phyloP scores from a whole-genome alignment of 1,140 invertebrate genomes.

The Apis florea region DNA sequence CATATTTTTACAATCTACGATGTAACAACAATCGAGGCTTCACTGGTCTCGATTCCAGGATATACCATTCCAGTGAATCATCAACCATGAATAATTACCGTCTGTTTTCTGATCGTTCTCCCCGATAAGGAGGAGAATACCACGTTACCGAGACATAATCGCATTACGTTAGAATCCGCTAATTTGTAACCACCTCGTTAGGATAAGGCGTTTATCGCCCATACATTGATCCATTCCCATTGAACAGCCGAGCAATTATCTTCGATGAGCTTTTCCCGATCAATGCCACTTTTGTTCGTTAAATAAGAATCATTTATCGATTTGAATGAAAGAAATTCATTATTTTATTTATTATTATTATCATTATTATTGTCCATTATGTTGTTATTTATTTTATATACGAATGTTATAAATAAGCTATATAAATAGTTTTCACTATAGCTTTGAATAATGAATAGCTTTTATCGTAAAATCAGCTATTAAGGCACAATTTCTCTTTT shows the following conservation, averaged over 20 bases:
- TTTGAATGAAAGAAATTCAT: not conserved
- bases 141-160: conserved; percentile 26
- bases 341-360: not conserved
- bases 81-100: conserved; percentile 52
- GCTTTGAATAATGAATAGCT: not conserved
- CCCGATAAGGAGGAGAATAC: conserved; percentile 34
- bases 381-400: too few relatives aligned
- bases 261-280: not conserved
- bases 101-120: conserved; percentile 37
- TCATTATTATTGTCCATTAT: not conserved
- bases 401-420: not conserved
- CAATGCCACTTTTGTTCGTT: not conserved
- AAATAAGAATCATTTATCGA: not conserved
- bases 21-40: conserved; percentile 8
- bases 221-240: not conserved
- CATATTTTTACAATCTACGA: not conserved
- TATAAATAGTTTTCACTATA: conserved; percentile 5
- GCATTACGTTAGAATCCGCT: conserved; percentile 14
- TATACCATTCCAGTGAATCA: conserved; percentile 61
- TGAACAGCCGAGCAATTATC: not conserved
- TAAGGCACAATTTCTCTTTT: not conserved
- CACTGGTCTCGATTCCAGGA: conserved; percentile 45
- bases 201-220: conserved; percentile 9
- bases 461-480: not conserved
- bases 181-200: conserved; percentile 32